These are phyloP conservation scores for Listrodromus nycthemerus DNA, from an alignment of 2,888 invertebrate genomes.

Conservation along the genomic window DNA sequence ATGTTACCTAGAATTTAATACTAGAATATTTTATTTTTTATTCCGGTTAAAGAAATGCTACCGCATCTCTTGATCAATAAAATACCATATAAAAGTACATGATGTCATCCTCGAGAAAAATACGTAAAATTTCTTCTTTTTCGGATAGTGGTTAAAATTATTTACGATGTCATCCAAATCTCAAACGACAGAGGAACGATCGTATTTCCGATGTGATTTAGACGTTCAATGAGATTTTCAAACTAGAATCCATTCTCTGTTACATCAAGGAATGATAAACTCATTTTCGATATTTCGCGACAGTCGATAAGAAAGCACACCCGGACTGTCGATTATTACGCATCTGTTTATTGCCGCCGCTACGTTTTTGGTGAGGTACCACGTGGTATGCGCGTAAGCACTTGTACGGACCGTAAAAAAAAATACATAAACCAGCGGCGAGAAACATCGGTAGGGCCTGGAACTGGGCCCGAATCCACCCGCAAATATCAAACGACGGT, in stretches of 20 bases:
- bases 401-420: not conserved
- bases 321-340: not conserved
- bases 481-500: not conserved
- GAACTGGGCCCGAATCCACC: slow-evolving; percentile 1
- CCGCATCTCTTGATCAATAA: too few species aligned
- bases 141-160: too few species aligned
- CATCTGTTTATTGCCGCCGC: slow-evolving; percentile 2
- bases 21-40: not conserved
- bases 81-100: too few species aligned
- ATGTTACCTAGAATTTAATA: not conserved
- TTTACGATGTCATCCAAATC: too few species aligned
- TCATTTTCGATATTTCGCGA: not conserved
- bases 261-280: not conserved
- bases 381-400: not conserved
- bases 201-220: too few species aligned
- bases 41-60: too few species aligned
- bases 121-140: too few species aligned
- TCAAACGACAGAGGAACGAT: too few species aligned
- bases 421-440: not conserved
- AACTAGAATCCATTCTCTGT: not conserved
- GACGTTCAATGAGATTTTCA: too few species aligned
- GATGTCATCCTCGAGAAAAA: too few species aligned
- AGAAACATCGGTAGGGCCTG: slow-evolving; percentile 13
- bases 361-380: not conserved
- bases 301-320: not conserved